Percentiles rank a stretch among this genome's conserved stretches.
phyloP scores from a whole-genome alignment of 92 coral and sea anemone species.

The Epizoanthus fatuus region DNA sequence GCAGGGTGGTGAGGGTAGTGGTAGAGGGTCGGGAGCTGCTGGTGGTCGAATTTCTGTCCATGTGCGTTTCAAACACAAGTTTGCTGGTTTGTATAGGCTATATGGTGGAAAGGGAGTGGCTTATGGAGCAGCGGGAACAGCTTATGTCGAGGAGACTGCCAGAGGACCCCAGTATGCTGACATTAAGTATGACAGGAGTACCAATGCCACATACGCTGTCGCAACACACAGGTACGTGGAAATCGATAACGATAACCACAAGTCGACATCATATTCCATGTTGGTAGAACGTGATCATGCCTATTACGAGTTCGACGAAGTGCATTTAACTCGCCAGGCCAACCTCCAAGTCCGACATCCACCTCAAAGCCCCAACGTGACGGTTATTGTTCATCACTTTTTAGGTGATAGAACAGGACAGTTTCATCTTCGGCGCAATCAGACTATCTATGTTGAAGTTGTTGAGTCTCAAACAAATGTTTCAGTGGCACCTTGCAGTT shows the following conservation, averaged over 20 bases:
- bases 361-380: constrained; percentile 64
- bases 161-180: constrained; percentile 82
- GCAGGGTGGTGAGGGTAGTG: constrained; percentile 65
- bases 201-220: constrained; percentile 56
- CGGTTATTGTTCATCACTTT: constrained; percentile 77
- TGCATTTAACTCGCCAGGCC: constrained; percentile 62
- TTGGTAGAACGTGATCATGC: constrained; percentile 56
- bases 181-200: constrained; percentile 67
- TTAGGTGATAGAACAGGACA: constrained; percentile 83
- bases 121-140: constrained; percentile 77
- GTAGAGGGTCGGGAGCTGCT: constrained; percentile 70
- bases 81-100: constrained; percentile 67
- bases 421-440: constrained; percentile 72
- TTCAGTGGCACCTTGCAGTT: constrained; percentile 77
- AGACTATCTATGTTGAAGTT: constrained; percentile 78
- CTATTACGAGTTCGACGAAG: constrained; percentile 71
- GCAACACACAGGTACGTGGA: constrained; percentile 72
- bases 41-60: constrained; percentile 77
- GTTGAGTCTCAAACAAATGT: constrained; percentile 79
- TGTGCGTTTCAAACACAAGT: constrained; percentile 76
- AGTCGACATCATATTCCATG: constrained; percentile 56
- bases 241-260: constrained; percentile 62
- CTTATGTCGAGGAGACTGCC: constrained; percentile 77
- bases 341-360: constrained; percentile 72
- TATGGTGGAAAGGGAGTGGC: constrained; percentile 72